phyloP scores from a whole-genome alignment of 92 coral and sea anemone species.

The Scolanthus callimorphus region DNA sequence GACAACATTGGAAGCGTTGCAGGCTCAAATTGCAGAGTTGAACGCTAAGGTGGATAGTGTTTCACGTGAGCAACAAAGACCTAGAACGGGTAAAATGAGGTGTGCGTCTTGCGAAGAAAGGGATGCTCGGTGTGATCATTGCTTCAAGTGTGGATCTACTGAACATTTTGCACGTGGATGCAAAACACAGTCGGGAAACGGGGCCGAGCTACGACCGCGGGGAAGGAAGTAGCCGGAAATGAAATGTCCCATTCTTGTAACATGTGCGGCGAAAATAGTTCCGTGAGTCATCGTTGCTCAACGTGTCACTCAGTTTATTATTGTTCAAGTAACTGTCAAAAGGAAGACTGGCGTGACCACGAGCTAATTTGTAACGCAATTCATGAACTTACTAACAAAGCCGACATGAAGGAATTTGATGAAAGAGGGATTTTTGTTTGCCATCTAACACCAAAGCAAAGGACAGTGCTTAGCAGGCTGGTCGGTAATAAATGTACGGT shows the following conservation, averaged over 20 bases:
- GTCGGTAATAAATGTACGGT: conserved; percentile 60
- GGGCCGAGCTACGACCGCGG: conserved; percentile 50
- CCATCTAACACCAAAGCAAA: conserved; percentile 74
- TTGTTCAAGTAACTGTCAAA: conserved; percentile 26
- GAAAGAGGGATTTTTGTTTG: conserved; percentile 47
- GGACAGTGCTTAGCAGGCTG: conserved; percentile 38
- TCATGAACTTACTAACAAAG: conserved; percentile 13
- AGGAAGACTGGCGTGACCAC: conserved; percentile 18
- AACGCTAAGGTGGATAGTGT: conserved; percentile 10
- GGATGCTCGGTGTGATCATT: conserved; percentile 40
- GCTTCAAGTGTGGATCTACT: conserved; percentile 51
- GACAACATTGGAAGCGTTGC: conserved; percentile 13
- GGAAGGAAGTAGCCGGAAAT: conserved; percentile 57
- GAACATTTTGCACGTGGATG: conserved; percentile 55
- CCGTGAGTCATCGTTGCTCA: conserved; percentile 10
- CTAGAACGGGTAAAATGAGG: too few species aligned
- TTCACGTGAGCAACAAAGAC: too few species aligned
- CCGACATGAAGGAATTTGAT: too few species aligned
- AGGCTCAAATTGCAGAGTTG: conserved; percentile 20
- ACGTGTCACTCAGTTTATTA: conserved; percentile 26
- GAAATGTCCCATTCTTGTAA: conserved; percentile 41
- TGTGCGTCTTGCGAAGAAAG: too few species aligned
- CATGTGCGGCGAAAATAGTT: conserved; percentile 20
- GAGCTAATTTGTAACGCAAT: conserved; percentile 40
- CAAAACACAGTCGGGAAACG: conserved; percentile 47